Evolutionary conservation across 1,140 invertebrate species (phyloP), one percentile per base, ranked within the genome.

Genomic region (Lucilia sericata): DNA sequence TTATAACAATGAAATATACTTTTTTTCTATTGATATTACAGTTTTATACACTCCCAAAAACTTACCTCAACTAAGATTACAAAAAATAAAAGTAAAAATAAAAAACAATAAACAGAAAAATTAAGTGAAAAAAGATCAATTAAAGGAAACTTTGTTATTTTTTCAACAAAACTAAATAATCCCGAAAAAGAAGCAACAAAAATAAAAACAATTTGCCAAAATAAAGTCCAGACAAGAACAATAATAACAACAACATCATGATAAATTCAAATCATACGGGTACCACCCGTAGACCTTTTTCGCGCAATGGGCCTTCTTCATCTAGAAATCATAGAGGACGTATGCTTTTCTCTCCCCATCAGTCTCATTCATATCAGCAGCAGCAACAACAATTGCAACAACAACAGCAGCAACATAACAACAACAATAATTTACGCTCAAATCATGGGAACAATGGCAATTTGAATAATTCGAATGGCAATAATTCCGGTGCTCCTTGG

Each of bases 211-310:
- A 60, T 30, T 30, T 30, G 55, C 5, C 60, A 19, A 70, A 70
- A 21, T 70, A 21, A 70, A 70, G 60, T 21, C n/a, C 17, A 70
- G 17, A 60, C 51, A 7, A 70, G 8, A 19, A 75, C 74, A 14
- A 83, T 10, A 30, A 75, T 10, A 30, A 75, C 13, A 75, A 51
- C n/a, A 49, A 51, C 12, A 30, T 14, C 42, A 85, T 85, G 84
- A 81, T 85, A 47, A 85, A 85, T 82, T 80, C 84, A 51, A 85
- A 85, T 75, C 82, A 85, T 34, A 82, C 84, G 65, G 84, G 84
- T 25, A 80, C 84, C 4, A 83, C 84, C 30, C 84, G 84, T 19
- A 75, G 84, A 21, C 78, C 84, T 0, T 85, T 85, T 80, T 85
- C 84, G 10, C 75, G 84, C 2, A 85, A 85, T 74, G 84, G 60